Base-by-base conservation (phyloP, 37 sponge, comb jelly and placozoan species). In the Ianthella basta region DNA sequence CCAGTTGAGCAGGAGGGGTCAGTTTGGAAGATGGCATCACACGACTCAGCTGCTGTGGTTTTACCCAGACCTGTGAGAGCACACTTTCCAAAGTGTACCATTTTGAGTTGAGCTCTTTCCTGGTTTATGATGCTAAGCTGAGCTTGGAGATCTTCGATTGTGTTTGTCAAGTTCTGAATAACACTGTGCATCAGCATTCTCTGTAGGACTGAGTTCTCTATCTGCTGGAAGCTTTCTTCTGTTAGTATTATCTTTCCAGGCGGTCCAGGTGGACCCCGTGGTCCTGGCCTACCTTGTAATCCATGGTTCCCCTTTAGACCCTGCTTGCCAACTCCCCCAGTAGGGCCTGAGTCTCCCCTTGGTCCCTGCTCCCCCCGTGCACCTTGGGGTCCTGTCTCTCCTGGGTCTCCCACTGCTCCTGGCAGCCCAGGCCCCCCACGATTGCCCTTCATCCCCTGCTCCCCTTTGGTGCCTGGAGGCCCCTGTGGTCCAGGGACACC, bases 331-430 rank as follows among this genome's bases (percentile, higher is more conserved):
- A 18, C 18, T 4, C 18, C 15, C 10, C 83, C 83, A 39, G 18
- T 70, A 21, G 72, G 14, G 29, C 83, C 83, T 35, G 8, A 6
- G 27, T 82, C 68, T 73, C 83, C 83, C n/a, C 72, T 82, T 21
- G 53, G 30, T 29, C 59, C 59, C 20, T 27, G 61, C 10, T 8
- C 38, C 20, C 73, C 73, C 36, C 73, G 32, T 40, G 36, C 8
- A 37, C 73, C 73, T 13, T 8, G 40, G 19, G 37, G 40, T 72
- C 73, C 73, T 34, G 37, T 72, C 13, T 72, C 35, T 8, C 73
- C 73, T 12, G 13, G 37, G 30, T 72, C 12, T 72, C 73, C 73
- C 36, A 20, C 6, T 12, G 73, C 40, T 37, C 73, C 73, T 37
- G 19, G 16, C 12, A 8, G 35, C 20, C 73, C 73, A 15, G 73